phyloP scores from a whole-genome alignment of 2,888 invertebrate genomes.

The Lasioglossum lativentre region DNA sequence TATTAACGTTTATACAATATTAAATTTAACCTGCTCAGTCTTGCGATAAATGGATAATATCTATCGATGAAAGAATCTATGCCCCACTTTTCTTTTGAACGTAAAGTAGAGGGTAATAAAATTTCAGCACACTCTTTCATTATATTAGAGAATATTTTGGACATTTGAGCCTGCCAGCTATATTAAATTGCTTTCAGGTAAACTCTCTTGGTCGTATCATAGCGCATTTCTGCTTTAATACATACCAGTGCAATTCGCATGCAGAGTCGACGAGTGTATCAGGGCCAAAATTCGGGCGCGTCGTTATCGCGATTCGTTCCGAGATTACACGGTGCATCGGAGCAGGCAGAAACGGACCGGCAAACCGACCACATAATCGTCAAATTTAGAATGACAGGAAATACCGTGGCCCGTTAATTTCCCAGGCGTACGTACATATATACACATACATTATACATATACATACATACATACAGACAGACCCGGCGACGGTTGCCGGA shows the following conservation, averaged over 20 bases:
- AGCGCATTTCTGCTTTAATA: not conserved
- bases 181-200: not conserved
- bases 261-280: not conserved
- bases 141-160: not conserved
- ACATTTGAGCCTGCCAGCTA: not conserved
- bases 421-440: not conserved
- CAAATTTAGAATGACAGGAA: conserved; percentile 13
- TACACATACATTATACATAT: not conserved
- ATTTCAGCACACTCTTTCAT: too few relatives aligned
- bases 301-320: not conserved
- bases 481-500: not conserved
- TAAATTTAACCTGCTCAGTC: too few relatives aligned
- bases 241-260: not conserved
- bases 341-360: not conserved
- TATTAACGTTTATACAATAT: too few relatives aligned
- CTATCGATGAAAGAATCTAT: not conserved
- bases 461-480: not conserved
- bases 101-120: too few relatives aligned
- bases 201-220: not conserved
- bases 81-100: too few relatives aligned
- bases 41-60: too few relatives aligned
- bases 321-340: conserved; percentile 2
- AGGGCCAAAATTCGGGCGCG: not conserved
- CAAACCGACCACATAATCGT: not conserved
- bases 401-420: conserved; percentile 27